A percentile compares a stretch with the other conserved stretches of the same genome.
Evolutionary conservation across 2,113 vertebrate species (phyloP).

Genomic region (Stigmatopora argus): DNA sequence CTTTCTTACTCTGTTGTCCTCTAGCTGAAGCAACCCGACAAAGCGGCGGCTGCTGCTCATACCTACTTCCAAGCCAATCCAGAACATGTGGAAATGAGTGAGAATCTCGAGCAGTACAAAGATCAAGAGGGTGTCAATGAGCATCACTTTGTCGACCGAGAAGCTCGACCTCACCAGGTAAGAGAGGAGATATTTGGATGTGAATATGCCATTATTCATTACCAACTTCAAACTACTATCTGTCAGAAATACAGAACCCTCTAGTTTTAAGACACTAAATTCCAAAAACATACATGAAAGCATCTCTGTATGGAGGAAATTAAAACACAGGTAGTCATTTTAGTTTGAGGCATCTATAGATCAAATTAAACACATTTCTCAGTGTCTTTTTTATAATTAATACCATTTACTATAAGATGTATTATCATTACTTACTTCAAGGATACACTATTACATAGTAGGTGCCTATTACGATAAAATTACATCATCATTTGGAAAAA

Average conservation of each 20-base stretch:
- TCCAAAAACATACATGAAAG: not conserved
- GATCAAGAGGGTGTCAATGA: slow-evolving; percentile 62
- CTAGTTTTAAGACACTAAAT: not conserved
- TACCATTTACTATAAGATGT: no score
- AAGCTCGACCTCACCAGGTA: slow-evolving; percentile 84
- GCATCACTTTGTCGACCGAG: slow-evolving; percentile 75
- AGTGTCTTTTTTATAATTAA: no score
- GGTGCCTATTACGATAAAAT: no score
- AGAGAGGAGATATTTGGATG: slow-evolving; percentile 13
- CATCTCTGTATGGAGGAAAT: no score
- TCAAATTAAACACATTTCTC: no score
- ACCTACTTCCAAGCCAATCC: slow-evolving; percentile 97
- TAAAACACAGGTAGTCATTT: no score
- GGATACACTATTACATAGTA: no score
- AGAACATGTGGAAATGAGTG: slow-evolving; percentile 89
- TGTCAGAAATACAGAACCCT: not conserved
- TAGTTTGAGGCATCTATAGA: no score
- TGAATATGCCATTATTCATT: not conserved
- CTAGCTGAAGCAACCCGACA: slow-evolving; percentile 82
- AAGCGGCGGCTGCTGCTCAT: slow-evolving; percentile 88
- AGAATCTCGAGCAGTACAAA: slow-evolving; percentile 84
- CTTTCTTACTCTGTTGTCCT: not conserved
- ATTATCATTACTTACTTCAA: no score
- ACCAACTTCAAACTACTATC: not conserved
- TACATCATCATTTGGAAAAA: no score